phyloP scores from a whole-genome alignment of 2,888 invertebrate species.

The Caenorhabditis panamensis region DNA sequence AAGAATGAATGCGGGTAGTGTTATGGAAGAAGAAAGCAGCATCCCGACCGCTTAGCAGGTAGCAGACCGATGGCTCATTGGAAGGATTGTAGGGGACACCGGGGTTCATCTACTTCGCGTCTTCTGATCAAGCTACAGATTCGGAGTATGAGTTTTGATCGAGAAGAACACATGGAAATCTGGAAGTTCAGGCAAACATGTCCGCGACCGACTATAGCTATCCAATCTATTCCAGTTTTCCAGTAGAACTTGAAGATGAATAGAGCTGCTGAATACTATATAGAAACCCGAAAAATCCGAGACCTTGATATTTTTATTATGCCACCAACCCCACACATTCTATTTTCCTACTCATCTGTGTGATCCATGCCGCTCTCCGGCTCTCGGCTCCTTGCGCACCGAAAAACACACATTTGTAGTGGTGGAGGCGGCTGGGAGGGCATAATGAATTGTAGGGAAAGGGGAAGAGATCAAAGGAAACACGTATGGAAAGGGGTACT shows the following conservation, averaged over 20 bases:
- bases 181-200: background rate
- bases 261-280: background rate
- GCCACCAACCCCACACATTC: background rate
- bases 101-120: background rate
- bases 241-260: no score
- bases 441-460: conserved; percentile 23
- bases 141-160: no score
- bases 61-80: background rate
- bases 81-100: background rate
- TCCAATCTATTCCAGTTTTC: no score
- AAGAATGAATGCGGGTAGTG: conserved; percentile 21
- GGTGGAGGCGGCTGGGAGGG: background rate
- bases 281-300: background rate
- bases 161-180: no score
- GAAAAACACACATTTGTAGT: conserved; percentile 16
- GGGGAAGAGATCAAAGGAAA: background rate
- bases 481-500: background rate
- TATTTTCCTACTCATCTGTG: conserved; percentile 10
- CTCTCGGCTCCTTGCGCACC: background rate
- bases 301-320: conserved; percentile 19
- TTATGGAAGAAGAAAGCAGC: background rate
- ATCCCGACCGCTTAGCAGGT: background rate
- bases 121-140: background rate
- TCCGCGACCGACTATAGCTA: background rate
- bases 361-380: conserved; percentile 3